Percentiles rank a stretch among this genome's conserved stretches.
phyloP scores from a whole-genome alignment of 2,797 vertebrate species.

The Syngnathus rostellatus region DNA sequence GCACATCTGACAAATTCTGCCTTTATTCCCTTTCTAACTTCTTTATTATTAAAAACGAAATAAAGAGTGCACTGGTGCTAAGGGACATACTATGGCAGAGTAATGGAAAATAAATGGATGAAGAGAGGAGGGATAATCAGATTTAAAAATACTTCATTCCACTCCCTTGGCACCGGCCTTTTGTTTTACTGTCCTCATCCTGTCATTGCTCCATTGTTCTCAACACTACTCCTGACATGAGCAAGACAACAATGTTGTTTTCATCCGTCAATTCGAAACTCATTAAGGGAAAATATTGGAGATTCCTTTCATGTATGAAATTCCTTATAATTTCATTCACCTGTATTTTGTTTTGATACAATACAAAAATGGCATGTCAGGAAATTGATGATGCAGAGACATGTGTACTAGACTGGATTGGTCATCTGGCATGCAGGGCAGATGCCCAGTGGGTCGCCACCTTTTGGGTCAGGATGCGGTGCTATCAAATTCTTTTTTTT shows the following conservation, averaged over 20 bases:
- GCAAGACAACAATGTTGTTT: background rate
- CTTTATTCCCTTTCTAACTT: background rate
- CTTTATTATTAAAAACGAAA: background rate
- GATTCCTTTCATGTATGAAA: background rate
- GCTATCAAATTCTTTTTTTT: no score
- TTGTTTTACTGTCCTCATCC: constrained; percentile 13
- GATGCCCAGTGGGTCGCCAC: no score
- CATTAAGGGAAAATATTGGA: background rate
- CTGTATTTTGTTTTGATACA: background rate
- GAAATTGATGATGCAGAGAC: no score
- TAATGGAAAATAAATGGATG: background rate
- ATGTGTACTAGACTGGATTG: no score
- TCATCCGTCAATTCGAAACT: background rate
- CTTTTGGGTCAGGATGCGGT: no score
- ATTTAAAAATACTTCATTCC: constrained; percentile 6
- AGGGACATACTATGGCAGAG: background rate
- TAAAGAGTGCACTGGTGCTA: constrained; percentile 1
- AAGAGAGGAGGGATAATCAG: constrained; percentile 6
- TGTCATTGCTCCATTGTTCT: constrained; percentile 5
- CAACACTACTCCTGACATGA: background rate
- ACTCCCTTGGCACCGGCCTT: constrained; percentile 11
- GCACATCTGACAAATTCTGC: background rate
- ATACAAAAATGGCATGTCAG: background rate
- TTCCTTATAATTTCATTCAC: no score
- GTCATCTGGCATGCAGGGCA: no score